phyloP scores from a whole-genome alignment of 2,797 vertebrate species.

The Hyperoplus immaculatus region DNA sequence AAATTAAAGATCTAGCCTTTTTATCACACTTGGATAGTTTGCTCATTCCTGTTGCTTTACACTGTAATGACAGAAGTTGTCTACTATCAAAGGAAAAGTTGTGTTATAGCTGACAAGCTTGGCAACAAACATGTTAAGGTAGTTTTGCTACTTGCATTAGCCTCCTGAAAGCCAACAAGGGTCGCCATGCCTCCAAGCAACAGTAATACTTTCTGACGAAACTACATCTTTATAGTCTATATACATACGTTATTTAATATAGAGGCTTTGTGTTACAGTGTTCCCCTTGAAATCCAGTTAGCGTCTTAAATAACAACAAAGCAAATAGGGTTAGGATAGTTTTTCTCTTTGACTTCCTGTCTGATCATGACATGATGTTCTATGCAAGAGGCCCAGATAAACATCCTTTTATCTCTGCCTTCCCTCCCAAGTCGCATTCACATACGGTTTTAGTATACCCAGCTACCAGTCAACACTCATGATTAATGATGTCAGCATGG shows the following conservation, averaged over 20 bases:
- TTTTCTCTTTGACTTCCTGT: slow-evolving; percentile 33
- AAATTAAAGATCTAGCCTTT: background rate
- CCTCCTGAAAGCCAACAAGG: background rate
- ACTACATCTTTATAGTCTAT: background rate
- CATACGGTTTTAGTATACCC: slow-evolving; percentile 33
- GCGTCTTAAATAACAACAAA: slow-evolving; percentile 44
- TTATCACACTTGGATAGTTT: background rate
- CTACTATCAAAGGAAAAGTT: background rate
- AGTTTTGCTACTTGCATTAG: background rate
- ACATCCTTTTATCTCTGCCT: slow-evolving; percentile 65
- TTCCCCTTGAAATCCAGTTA: slow-evolving; percentile 26
- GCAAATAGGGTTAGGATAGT: background rate
- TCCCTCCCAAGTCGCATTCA: slow-evolving; percentile 53
- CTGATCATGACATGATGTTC: slow-evolving; percentile 65
- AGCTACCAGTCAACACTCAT: slow-evolving; percentile 56
- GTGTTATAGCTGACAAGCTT: background rate
- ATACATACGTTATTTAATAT: slow-evolving; percentile 11
- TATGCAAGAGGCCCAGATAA: slow-evolving; percentile 72
- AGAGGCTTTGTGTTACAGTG: slow-evolving; percentile 10
- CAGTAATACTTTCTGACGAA: background rate
- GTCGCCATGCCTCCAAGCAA: slow-evolving; percentile 10
- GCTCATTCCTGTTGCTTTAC: too few species aligned
- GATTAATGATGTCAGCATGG: slow-evolving; percentile 68
- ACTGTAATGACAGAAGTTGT: background rate
- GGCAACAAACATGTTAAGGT: background rate